Evolutionary conservation across 2,888 invertebrate genomes (phyloP).

Genomic region (Melanotus villosus): DNA sequence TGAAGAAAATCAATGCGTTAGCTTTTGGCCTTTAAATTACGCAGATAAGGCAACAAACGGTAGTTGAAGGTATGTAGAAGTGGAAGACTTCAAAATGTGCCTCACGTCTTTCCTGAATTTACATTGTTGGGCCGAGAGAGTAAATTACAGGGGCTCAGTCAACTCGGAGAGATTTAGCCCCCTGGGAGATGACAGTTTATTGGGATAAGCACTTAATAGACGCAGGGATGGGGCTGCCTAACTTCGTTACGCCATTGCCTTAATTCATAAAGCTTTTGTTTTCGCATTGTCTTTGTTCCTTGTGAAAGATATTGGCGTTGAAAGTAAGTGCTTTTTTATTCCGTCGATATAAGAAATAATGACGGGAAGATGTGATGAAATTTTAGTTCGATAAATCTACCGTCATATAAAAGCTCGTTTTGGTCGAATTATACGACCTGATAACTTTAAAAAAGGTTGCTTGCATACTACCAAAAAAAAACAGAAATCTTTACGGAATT

Average conservation of each 20-base stretch:
- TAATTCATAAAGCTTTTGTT: slow-evolving; percentile 66
- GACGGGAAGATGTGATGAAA: slow-evolving; percentile 42
- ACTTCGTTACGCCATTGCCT: slow-evolving; percentile 65
- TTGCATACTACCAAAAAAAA: too few species aligned
- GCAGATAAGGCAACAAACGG: slow-evolving; percentile 32
- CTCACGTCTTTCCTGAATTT: slow-evolving; percentile 64
- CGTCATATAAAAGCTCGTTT: slow-evolving; percentile 25
- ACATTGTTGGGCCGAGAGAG: slow-evolving; percentile 62
- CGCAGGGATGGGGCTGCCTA: slow-evolving; percentile 58
- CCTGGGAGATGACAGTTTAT: slow-evolving; percentile 67
- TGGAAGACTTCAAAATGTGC: slow-evolving; percentile 56
- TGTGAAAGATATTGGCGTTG: slow-evolving; percentile 60
- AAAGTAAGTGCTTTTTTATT: slow-evolving; percentile 61
- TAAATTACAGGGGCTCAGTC: slow-evolving; percentile 64
- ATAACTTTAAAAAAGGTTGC: background rate
- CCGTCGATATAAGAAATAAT: slow-evolving; percentile 47
- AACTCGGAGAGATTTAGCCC: slow-evolving; percentile 59
- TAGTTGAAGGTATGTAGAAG: slow-evolving; percentile 34
- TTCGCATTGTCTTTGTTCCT: slow-evolving; percentile 60
- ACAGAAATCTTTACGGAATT: too few species aligned
- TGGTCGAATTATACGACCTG: slow-evolving; percentile 8
- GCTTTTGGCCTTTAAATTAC: slow-evolving; percentile 34
- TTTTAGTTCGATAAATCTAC: slow-evolving; percentile 40
- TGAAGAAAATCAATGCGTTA: slow-evolving; percentile 12
- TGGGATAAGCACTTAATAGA: slow-evolving; percentile 68